phyloP scores from a whole-genome alignment of 2,797 vertebrate genomes.

The Enteromius viviparus region DNA sequence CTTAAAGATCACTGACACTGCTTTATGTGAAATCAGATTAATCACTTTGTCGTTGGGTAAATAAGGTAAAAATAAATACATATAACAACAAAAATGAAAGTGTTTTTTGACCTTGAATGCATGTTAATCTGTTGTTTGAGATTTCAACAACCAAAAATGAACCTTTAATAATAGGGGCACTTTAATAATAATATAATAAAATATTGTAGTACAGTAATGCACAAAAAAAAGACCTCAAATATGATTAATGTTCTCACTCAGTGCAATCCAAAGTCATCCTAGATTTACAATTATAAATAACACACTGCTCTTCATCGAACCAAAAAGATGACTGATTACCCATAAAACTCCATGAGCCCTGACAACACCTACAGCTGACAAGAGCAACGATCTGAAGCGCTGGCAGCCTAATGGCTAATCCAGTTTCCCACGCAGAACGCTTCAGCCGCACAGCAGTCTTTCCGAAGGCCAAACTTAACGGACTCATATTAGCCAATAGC shows the following conservation, averaged over 20 bases:
- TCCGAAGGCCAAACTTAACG: constrained; percentile 36
- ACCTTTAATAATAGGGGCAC: too few species aligned
- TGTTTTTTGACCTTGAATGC: too few species aligned
- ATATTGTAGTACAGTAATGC: background rate
- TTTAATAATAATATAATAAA: background rate
- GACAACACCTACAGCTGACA: constrained; percentile 45
- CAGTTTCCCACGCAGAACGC: constrained; percentile 44
- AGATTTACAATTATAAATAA: background rate
- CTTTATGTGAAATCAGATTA: too few species aligned
- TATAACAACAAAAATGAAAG: too few species aligned
- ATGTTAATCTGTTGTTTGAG: too few species aligned
- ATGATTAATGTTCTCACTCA: background rate
- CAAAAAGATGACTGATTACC: background rate
- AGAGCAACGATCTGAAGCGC: constrained; percentile 26
- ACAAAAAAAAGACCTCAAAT: background rate
- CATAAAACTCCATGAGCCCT: constrained; percentile 26
- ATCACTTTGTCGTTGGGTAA: too few species aligned
- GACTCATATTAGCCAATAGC: constrained; percentile 30
- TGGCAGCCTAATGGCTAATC: constrained; percentile 46
- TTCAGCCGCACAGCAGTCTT: constrained; percentile 30
- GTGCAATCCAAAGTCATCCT: background rate
- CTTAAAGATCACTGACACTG: too few species aligned
- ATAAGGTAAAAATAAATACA: too few species aligned
- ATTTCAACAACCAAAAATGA: too few species aligned
- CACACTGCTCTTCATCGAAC: background rate